A percentile compares a stretch with the other conserved stretches of the same genome.
These are phyloP conservation scores for Panulirus ornatus DNA, from an alignment of 1,140 invertebrate genomes.

Conservation along the genomic window DNA sequence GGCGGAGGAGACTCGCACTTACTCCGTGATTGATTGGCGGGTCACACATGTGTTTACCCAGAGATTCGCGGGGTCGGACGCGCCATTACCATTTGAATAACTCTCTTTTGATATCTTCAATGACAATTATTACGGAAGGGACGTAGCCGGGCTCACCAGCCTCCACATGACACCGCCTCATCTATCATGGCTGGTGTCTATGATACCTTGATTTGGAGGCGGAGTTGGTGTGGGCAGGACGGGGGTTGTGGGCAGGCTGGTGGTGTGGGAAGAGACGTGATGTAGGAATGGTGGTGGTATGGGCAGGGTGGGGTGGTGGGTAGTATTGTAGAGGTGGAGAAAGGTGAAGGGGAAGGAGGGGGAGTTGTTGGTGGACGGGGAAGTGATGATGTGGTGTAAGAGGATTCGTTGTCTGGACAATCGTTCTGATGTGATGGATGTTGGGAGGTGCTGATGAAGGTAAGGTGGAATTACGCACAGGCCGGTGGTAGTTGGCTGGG, in stretches of 20 bases:
- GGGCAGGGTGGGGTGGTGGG: neutral
- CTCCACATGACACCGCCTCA: slow-evolving; percentile 48
- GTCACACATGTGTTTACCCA: slow-evolving; percentile 23
- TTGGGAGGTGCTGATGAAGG: neutral
- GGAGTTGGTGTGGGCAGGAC: neutral
- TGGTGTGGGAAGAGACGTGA: neutral
- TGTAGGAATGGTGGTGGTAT: neutral
- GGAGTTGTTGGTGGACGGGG: neutral
- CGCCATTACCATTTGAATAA: slow-evolving; percentile 50
- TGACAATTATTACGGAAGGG: slow-evolving; percentile 46
- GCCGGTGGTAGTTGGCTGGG: neutral
- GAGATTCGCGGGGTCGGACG: slow-evolving; percentile 20
- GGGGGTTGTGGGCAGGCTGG: neutral
- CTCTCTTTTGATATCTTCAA: slow-evolving; percentile 53
- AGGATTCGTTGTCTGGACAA: neutral
- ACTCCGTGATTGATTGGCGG: slow-evolving; percentile 50
- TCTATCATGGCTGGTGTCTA: slow-evolving; percentile 31
- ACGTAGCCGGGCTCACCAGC: neutral
- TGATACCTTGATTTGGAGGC: slow-evolving; percentile 60
- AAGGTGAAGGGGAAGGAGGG: neutral
- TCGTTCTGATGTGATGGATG: neutral
- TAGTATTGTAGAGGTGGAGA: neutral
- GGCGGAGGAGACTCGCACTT: slow-evolving; percentile 6
- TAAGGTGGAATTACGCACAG: neutral
- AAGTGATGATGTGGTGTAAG: neutral